These are phyloP conservation scores for Enteromius afrohamiltoni DNA, from an alignment of 2,797 vertebrate species.

Conservation along the genomic window DNA sequence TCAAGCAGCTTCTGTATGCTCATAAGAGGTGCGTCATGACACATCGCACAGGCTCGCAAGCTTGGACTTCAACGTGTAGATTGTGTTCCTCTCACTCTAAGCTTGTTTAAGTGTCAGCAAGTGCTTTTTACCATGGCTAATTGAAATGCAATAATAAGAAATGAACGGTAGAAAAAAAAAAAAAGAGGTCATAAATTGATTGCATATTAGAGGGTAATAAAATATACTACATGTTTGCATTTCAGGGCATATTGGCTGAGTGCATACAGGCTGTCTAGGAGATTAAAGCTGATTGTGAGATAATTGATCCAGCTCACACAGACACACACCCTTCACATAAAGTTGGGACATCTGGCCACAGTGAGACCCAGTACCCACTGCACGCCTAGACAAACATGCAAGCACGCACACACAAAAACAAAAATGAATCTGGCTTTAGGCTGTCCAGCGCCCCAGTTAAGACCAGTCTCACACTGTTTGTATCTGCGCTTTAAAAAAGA, in stretches of 20 bases:
- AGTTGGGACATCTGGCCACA: slow-evolving; percentile 48
- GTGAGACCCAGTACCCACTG: slow-evolving; percentile 5
- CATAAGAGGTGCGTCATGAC: slow-evolving; percentile 26
- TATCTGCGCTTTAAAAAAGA: slow-evolving; percentile 21
- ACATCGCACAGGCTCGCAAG: slow-evolving; percentile 7
- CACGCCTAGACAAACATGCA: not conserved
- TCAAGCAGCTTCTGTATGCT: not conserved
- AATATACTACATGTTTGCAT: slow-evolving; percentile 34
- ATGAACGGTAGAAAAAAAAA: slow-evolving; percentile 22
- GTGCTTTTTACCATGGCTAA: slow-evolving; percentile 15
- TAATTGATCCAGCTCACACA: slow-evolving; percentile 48
- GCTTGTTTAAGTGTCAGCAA: slow-evolving; percentile 24
- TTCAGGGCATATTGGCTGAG: slow-evolving; percentile 41
- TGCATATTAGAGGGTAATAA: slow-evolving; percentile 41
- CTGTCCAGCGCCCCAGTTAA: slow-evolving; percentile 35
- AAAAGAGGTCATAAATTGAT: slow-evolving; percentile 26
- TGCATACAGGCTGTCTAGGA: slow-evolving; percentile 35
- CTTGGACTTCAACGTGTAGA: not conserved
- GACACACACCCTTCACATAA: slow-evolving; percentile 31
- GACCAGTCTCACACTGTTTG: slow-evolving; percentile 22
- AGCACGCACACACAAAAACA: slow-evolving; percentile 4
- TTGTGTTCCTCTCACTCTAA: not conserved
- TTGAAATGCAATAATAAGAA: slow-evolving; percentile 46
- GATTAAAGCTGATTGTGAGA: slow-evolving; percentile 56
- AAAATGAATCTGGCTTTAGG: slow-evolving; percentile 25